A percentile compares a stretch with the other conserved stretches of the same genome.
Evolutionary conservation across 2,113 vertebrate species (phyloP).

Genomic region (Paraplagusia blochii): DNA sequence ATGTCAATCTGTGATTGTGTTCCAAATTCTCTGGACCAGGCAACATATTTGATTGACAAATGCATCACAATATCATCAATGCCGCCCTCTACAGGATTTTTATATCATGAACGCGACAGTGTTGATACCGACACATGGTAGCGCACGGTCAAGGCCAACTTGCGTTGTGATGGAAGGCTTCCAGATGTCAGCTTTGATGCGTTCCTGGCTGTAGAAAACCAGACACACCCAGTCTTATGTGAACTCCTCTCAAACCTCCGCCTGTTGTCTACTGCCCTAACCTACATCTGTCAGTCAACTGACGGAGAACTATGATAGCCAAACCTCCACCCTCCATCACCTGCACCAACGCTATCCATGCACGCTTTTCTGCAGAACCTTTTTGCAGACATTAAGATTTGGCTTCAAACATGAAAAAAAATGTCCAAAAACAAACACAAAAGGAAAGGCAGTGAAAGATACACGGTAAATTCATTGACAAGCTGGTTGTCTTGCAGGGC

Average conservation of each 20-base stretch:
- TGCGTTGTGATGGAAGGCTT: slow-evolving; percentile 34
- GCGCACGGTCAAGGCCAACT: slow-evolving; percentile 18
- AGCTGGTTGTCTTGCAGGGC: slow-evolving; percentile 34
- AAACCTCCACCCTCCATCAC: neutral
- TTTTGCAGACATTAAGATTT: neutral
- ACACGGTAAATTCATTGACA: slow-evolving; percentile 22
- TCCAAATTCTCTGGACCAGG: neutral
- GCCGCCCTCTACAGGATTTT: neutral
- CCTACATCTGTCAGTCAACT: slow-evolving; percentile 57
- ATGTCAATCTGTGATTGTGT: neutral
- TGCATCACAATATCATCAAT: neutral
- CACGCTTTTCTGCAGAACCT: neutral
- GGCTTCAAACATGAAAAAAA: neutral
- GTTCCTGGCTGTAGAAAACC: slow-evolving; percentile 50
- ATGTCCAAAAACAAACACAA: neutral
- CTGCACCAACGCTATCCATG: neutral
- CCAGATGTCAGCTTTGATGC: slow-evolving; percentile 55
- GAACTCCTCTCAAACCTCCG: slow-evolving; percentile 39
- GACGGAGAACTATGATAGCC: no score
- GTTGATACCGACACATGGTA: slow-evolving; percentile 7
- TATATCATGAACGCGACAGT: slow-evolving; percentile 1
- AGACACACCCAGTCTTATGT: slow-evolving; percentile 58
- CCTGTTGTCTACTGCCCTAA: slow-evolving; percentile 36
- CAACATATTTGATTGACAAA: neutral
- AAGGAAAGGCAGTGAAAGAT: neutral